Conservation (phyloP, 2,888 invertebrate genomes). For the Drosophila subsilvestris region DNA sequence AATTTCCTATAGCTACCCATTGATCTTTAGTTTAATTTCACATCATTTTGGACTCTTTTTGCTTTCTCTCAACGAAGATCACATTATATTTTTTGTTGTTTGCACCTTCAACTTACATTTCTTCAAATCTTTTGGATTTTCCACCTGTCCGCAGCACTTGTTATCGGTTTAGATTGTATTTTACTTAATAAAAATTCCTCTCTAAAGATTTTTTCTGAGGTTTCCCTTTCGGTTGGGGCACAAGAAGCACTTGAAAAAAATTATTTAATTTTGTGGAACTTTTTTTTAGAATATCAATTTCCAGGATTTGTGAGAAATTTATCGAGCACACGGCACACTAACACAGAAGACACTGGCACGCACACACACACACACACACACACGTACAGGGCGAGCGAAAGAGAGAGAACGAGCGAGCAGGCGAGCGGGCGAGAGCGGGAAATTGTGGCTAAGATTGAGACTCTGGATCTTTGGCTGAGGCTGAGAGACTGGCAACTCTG, state of each 20-base stretch:
- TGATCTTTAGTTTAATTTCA: not conserved
- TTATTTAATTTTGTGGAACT: conserved; percentile 8
- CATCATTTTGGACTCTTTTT: no score
- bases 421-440: conserved; percentile 9
- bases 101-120: not conserved
- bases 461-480: conserved; percentile 22
- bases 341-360: not conserved
- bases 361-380: conserved; percentile 15
- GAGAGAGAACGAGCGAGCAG: conserved; percentile 8
- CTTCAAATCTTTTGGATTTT: not conserved
- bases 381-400: conserved; percentile 10
- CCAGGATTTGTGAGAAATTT: not conserved
- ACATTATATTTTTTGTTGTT: no score
- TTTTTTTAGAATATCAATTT: not conserved
- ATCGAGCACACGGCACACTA: not conserved
- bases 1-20: not conserved
- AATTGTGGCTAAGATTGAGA: conserved; percentile 21
- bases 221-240: not conserved
- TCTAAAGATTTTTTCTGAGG: no score
- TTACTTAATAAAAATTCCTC: no score
- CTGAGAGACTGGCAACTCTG: conserved; percentile 49
- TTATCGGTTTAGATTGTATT: not conserved
- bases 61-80: not conserved
- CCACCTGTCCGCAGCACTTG: not conserved
- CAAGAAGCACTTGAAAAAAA: conserved; percentile 40